Evolutionary conservation across 2,113 vertebrate species (phyloP), one percentile per base, ranked within the genome.

Genomic region (Bos taurus): DNA sequence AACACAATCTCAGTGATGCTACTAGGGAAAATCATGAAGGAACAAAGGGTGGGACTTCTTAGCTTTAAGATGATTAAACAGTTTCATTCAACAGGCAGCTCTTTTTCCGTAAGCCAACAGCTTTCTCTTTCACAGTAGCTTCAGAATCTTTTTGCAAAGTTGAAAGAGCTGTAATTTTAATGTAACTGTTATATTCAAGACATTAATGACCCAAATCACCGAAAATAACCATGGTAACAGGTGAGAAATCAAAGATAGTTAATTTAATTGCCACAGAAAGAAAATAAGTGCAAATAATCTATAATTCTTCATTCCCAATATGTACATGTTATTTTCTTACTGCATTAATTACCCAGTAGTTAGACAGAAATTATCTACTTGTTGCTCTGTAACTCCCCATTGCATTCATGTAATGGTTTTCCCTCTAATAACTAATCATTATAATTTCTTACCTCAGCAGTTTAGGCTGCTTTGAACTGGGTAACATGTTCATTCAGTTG

Each of bases 201-300:
- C 97, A 96, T 97, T 98, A 97, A 98, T 98, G 97, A 97, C 95
- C 97, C 88, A 54, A 80, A 97, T 98, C 97, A 90, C 94, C 3
- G 59, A 95, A 97, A 97, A 98, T 98, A 97, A 98, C 98, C 97
- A 97, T 98, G 93, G 98, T 92, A 98, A 98, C 98, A 98, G 97
- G 98, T 98, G 97, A 98, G 98, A 98, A 98, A 98, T 98, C 98
- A 98, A 97, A 98, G 96, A 97, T 96, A 97, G 94, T 98, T 98
- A 97, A 97, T 98, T 98, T 97, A 98, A 98, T 98, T 97, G 98
- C 98, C 90, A 95, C 67, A 71, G 81, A 98, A 97, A 97, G 97
- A 98, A 98, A 97, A 97, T 97, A 98, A 98, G 95, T 97, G 95
- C 96, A 98, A 98, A 97, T 97, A 98, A 98, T 98, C 97, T 95